Evolutionary conservation across 2,113 vertebrate species (phyloP).

Genomic region (Hirundichthys speculiger): DNA sequence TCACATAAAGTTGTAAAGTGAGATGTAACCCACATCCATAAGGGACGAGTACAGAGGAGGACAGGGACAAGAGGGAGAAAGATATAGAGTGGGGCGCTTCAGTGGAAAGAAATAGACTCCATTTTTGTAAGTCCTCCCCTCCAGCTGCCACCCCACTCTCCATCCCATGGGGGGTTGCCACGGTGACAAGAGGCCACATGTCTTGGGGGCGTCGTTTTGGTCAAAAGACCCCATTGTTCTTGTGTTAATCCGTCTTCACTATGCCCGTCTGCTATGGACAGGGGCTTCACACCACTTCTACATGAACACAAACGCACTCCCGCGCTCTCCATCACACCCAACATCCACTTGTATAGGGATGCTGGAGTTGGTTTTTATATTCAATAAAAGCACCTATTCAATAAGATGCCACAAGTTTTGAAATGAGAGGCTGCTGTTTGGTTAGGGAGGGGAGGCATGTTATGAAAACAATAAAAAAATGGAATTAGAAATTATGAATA

Average conservation of each 20-base stretch:
- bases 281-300: constrained; percentile 63
- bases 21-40: constrained; percentile 48
- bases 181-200: constrained; percentile 86
- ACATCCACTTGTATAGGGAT: constrained; percentile 35
- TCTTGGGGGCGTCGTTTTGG: constrained; percentile 84
- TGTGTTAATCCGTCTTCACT: constrained; percentile 82
- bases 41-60: constrained; percentile 15
- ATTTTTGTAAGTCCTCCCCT: constrained; percentile 76
- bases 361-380: constrained; percentile 30
- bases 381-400: constrained; percentile 6
- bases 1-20: constrained; percentile 61
- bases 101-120: constrained; percentile 78
- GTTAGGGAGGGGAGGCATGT: background rate
- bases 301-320: constrained; percentile 7
- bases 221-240: constrained; percentile 86
- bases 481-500: too few species aligned
- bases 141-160: constrained; percentile 82
- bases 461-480: too few species aligned
- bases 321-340: background rate
- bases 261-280: constrained; percentile 75
- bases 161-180: constrained; percentile 84
- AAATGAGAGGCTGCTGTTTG: constrained; percentile 10
- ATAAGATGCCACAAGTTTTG: constrained; percentile 12
- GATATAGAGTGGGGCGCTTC: constrained; percentile 56
- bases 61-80: constrained; percentile 38